Evolutionary conservation across 53 echinoderm and acorn worm genomes (phyloP), one percentile per base, ranked within the genome.

Genomic region (Holothuria scabra): DNA sequence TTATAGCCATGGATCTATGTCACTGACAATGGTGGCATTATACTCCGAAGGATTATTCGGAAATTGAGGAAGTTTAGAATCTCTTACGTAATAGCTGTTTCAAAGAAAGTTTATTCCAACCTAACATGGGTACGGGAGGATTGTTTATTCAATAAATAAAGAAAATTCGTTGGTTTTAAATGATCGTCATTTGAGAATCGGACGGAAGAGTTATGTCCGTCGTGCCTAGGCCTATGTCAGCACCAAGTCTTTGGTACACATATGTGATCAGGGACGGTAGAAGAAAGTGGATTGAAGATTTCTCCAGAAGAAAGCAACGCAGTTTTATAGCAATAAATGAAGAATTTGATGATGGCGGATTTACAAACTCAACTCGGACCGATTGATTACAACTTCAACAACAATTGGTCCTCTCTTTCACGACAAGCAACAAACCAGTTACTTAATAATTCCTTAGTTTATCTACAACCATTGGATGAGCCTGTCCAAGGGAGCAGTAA

Each of bases 341-440:
- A 78, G 78, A 58, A 78, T 78, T 28, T 28, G 64, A 64, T 28
- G 30, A 81, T 81, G 82, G 82, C 82, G 65, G 82, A 81, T 34
- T 35, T 81, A 24, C 82, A 81, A 37, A 81, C 82, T 37, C 82
- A 61, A 25, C 37, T 81, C 26, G 82, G 82, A n/a, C 82, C 82
- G 38, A 63, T 81, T 26, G 82, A 81, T 28, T 81, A 81, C 37
- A 81, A 81, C 64, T 81, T 81, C 22, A 81, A 81, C 46, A 81
- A 81, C 28, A 81, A 81, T 64, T 81, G 82, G 82, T 63, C 82
- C 14, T 44, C 82, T 7, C 35, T 81, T 38, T 81, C 82, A 37
- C 38, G 82, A 19, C 82, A 81, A 64, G 64, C 82, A 25, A 81
- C 82, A 25, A 81, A 81, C 82, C 62, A 64, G 35, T 63, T 81